Conservation (phyloP, 2,113 vertebrate species). For the Ctenodactylus gundi region DNA sequence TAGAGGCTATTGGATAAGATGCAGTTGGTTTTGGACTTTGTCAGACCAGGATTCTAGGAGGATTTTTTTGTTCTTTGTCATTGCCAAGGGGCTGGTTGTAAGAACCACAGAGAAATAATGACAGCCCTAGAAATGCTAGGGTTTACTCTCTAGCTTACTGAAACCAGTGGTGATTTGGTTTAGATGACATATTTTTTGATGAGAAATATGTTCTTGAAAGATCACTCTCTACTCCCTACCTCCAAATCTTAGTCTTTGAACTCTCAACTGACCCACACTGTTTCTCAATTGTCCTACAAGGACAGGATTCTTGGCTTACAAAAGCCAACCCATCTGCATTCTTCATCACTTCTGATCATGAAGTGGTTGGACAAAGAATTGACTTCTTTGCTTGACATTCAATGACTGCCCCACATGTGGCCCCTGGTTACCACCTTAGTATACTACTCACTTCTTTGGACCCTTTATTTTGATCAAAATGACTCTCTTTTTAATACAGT, state of each 20-base stretch:
- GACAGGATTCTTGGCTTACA: neutral
- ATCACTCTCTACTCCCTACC: neutral
- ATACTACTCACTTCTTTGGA: neutral
- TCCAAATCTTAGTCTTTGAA: neutral
- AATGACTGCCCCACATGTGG: neutral
- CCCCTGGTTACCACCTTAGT: too few species aligned
- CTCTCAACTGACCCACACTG: neutral
- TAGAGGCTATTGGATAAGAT: neutral
- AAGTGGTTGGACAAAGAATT: neutral
- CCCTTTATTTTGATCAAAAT: neutral
- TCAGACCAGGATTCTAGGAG: constrained; percentile 29
- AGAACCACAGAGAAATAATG: constrained; percentile 53
- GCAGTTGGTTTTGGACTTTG: constrained; percentile 32
- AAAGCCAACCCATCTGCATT: too few species aligned
- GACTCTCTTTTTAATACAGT: too few species aligned
- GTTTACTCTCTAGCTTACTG: neutral
- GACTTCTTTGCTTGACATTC: neutral
- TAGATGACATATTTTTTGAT: neutral
- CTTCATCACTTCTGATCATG: neutral
- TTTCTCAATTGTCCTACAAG: neutral
- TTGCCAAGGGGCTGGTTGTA: constrained; percentile 22
- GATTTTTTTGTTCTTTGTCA: constrained; percentile 14
- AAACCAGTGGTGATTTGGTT: constrained; percentile 19
- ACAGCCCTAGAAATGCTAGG: constrained; percentile 40
- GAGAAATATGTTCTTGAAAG: neutral